Conservation (phyloP, 2,797 vertebrate genomes). For the Enteromius thamalakanensis region DNA sequence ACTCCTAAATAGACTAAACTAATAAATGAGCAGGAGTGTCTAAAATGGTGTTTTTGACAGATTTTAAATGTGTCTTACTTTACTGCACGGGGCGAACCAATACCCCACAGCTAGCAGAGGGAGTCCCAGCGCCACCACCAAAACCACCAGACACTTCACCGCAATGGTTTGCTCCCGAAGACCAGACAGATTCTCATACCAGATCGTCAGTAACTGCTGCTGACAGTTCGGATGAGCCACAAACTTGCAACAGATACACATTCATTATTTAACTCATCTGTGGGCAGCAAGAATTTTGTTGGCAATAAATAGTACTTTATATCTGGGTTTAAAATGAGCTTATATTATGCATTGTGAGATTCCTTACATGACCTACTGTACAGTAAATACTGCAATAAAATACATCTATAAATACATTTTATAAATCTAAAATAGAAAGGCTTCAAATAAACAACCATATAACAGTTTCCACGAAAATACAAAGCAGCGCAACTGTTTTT, state of each 20-base stretch:
- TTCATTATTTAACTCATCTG: too few relatives aligned
- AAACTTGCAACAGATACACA: slow-evolving; percentile 73
- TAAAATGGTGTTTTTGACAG: not conserved
- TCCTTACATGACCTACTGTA: too few relatives aligned
- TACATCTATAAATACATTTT: not conserved
- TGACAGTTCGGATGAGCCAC: slow-evolving; percentile 92
- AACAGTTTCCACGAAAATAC: not conserved
- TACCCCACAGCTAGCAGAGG: slow-evolving; percentile 86
- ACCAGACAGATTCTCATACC: slow-evolving; percentile 89
- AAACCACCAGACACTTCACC: slow-evolving; percentile 88
- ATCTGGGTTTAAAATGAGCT: not conserved
- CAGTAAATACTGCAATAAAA: too few relatives aligned
- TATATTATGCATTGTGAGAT: not conserved
- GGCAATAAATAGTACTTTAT: not conserved
- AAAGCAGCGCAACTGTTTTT: not conserved
- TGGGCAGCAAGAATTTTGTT: not conserved
- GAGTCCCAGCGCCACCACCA: slow-evolving; percentile 85
- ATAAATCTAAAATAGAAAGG: too few relatives aligned
- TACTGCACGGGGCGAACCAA: slow-evolving; percentile 89
- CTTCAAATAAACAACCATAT: not conserved
- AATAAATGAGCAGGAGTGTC: not conserved
- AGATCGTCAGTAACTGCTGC: slow-evolving; percentile 88
- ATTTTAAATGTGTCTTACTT: slow-evolving; percentile 72
- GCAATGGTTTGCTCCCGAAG: slow-evolving; percentile 84
- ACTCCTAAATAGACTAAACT: not conserved